These are phyloP conservation scores for Drosophila gaucha DNA, from an alignment of 2,888 invertebrate genomes.

Conservation along the genomic window DNA sequence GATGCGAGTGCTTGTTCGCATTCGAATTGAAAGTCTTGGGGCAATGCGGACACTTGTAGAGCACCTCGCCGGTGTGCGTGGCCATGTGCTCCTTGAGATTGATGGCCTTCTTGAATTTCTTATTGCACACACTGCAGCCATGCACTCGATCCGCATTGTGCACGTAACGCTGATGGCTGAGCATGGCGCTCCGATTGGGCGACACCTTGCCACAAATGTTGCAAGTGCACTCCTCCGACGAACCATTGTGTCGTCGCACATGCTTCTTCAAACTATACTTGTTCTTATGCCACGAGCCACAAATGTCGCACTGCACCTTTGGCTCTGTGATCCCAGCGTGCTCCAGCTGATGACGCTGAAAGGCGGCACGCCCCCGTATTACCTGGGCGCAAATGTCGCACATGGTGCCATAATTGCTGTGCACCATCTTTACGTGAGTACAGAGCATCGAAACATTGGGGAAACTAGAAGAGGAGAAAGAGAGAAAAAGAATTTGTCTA, in stretches of 20 bases:
- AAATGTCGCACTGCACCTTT: slow-evolving; percentile 82
- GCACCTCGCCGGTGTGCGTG: slow-evolving; percentile 82
- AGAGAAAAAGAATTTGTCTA: background rate
- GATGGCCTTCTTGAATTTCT: slow-evolving; percentile 83
- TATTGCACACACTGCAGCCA: slow-evolving; percentile 82
- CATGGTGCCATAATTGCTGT: slow-evolving; percentile 80
- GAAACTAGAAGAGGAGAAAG: slow-evolving; percentile 63
- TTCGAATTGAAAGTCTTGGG: slow-evolving; percentile 84
- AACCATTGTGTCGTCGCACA: slow-evolving; percentile 80
- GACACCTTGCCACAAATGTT: slow-evolving; percentile 82
- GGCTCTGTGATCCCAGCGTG: slow-evolving; percentile 81
- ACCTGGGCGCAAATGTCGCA: slow-evolving; percentile 84
- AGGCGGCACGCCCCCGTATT: slow-evolving; percentile 82
- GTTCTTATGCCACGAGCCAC: slow-evolving; percentile 83
- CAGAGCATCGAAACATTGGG: slow-evolving; percentile 77
- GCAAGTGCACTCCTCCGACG: slow-evolving; percentile 77
- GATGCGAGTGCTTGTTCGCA: slow-evolving; percentile 84
- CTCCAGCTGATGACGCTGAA: slow-evolving; percentile 81
- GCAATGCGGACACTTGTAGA: slow-evolving; percentile 84
- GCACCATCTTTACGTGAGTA: slow-evolving; percentile 78
- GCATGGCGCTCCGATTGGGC: slow-evolving; percentile 82
- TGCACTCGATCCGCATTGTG: slow-evolving; percentile 80
- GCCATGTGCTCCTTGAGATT: slow-evolving; percentile 84
- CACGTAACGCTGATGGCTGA: slow-evolving; percentile 83
- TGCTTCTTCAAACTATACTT: slow-evolving; percentile 83